Evolutionary conservation across 2,113 vertebrate species (phyloP), one percentile per base, ranked within the genome.

Genomic region (Bagarius yarrelli): DNA sequence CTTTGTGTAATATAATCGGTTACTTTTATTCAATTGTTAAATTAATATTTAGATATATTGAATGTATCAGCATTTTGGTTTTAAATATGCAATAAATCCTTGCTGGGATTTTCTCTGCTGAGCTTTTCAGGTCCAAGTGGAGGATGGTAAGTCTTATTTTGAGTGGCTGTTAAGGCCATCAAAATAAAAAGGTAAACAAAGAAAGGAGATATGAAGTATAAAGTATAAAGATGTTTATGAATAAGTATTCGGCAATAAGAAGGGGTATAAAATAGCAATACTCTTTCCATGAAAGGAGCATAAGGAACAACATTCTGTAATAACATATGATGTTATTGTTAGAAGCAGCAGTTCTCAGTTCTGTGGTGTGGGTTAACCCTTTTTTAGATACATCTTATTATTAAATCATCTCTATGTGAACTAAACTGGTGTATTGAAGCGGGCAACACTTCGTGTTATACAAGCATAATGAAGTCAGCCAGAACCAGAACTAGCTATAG

Each of bases 101-200:
- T 27, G 60, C 74, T 75, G 81, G 78, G 86, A 57, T 69, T 89
- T 72, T 87, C 81, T 87, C 81, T 85, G 60, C 83, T 81, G 79
- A 83, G 79, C 74, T 88, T 86, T 90, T 74, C 90, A 92, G 92
- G 88, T 88, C 83, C 87, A 79, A 89, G 90, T 91, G 87, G 87
- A 85, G 66, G 64, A 92, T 89, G 93, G 93, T 94, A 94, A 94
- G 93, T 94, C 78, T 80, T 12, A 90, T 93, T 93, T 91, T 91
- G 92, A 92, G 91, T 93, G 89, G 79, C 82, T 86, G 82, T 84
- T 59, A 64, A 78, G 78, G 79, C 89, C 89, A 90, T 93, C 89
- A 91, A 92, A 92, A 90, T 89, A 83, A 60, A 74, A 86, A 72
- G 76, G 83, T 79, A 69, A 52, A 32, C 21, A 61, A 55, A 25